Base-by-base conservation (phyloP, 2,113 vertebrate genomes). In the Accipiter cooperii region DNA sequence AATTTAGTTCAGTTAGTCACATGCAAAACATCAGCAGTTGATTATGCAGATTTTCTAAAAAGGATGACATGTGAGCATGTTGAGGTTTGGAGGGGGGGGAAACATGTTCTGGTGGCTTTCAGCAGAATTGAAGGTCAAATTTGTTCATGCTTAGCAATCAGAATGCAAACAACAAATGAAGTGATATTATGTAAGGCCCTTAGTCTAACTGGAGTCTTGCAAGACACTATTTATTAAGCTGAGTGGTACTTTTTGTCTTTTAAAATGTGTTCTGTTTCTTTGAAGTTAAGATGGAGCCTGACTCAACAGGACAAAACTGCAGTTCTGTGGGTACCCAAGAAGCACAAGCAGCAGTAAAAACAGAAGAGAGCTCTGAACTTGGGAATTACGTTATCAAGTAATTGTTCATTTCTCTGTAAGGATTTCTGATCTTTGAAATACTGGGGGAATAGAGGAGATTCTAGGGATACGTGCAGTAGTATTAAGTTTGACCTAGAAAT, bases 241-340 rank as follows among this genome's bases (percentile, higher is more conserved):
- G 58, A 12, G 63, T 74, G 58, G 78, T 89, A 58, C 70, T 77
- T 77, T 58, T 76, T 89, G 60, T 78, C 81, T 96, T 57, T 93
- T 89, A 85, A 95, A 96, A 93, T 64, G 80, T 90, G 83, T 84
- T 97, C 74, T 90, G 40, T 98, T 95, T 96, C 95, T 97, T 96
- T 97, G 77, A 97, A 99, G 99, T 99, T 96, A 99, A 99, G 98
- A 98, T 98, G 17, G 99, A 99, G 97, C 99, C 99, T 60, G 99
- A 99, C 86, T 97, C 98, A 74, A 68, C 96, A 34, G 98, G 89
- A 81, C 96, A 97, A 4, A 97, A 77, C 81, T 98, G 97, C 96
- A 97, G 73, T 82, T 77, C 97, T 57, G 28, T 96, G 13, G 93
- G 97, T 19, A 93, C 97, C 57, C 98, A 98, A 76, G 97, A 98